Evolutionary conservation across 2,888 invertebrate species (phyloP).

Genomic region (Caenorhabditis imperialis): DNA sequence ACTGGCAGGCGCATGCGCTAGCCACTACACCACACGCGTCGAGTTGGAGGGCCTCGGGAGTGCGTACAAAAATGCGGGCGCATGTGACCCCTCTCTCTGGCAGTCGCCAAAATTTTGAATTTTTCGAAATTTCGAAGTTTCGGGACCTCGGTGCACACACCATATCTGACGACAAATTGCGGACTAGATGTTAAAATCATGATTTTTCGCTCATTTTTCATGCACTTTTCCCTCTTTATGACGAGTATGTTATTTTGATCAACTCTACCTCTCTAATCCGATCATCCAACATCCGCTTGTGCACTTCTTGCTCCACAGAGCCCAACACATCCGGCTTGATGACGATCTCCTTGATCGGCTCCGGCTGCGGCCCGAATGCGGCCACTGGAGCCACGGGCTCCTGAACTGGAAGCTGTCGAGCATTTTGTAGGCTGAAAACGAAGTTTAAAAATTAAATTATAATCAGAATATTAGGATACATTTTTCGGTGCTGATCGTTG

Average conservation of each 20-base stretch:
- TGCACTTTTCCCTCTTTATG: no score
- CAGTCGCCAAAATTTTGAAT: no score
- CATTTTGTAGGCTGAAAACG: not conserved
- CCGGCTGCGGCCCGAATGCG: constrained; percentile 3
- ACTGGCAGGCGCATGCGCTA: no score
- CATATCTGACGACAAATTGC: no score
- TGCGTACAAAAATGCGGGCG: no score
- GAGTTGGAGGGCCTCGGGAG: no score
- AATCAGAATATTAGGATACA: constrained; percentile 15
- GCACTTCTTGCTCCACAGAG: constrained; percentile 36
- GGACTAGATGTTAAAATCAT: no score
- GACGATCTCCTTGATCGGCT: not conserved
- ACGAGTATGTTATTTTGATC: no score
- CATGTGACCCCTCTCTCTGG: no score
- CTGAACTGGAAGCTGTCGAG: constrained; percentile 13
- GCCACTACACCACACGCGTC: no score
- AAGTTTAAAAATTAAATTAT: not conserved
- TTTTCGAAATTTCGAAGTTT: not conserved
- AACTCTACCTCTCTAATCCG: constrained; percentile 52
- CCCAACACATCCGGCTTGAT: constrained; percentile 9
- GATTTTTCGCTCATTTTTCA: no score
- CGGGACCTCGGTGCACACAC: no score
- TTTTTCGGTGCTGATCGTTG: constrained; percentile 36
- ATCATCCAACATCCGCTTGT: constrained; percentile 53
- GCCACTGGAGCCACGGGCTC: not conserved